Evolutionary conservation across 2,113 vertebrate species (phyloP), one percentile per base, ranked within the genome.

Genomic region (Cranoglanis bouderius): DNA sequence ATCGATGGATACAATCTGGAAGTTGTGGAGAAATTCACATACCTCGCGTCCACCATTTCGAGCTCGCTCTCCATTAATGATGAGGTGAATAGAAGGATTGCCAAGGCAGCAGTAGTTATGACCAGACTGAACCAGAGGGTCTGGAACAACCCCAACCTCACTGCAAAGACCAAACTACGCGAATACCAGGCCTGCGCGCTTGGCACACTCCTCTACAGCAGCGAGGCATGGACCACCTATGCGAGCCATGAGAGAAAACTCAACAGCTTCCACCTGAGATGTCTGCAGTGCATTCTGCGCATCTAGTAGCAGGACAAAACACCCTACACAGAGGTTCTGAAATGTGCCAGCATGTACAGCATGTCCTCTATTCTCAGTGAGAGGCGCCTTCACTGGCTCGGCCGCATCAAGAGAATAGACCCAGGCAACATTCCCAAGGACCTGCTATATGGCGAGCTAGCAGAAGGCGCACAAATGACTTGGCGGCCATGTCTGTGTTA

Each of bases 231-330:
- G 67, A 85, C 49, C 6, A 55, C 72, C 13, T 75, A 57, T 24
- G 55, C 9, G 12, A 10, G 13, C 7, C 24, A 75, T 18, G 21
- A 86, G 29, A 35, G 12, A 13, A 87, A 61, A 51, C 40, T 81
- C 14, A 87, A 51, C 10, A 78, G 14, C 46, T 78, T 80, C 18
- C 72, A 86, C n/a, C 53, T 78, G 24, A 53, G 38, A 35, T 87
- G 35, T 4, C 38, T 78, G 4, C n/a, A 38, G 5, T 19, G 32
- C 3, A 85, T 53, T 24, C 18, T 74, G 46, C 16, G 21, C 14
- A 77, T 86, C 21, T n/a, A 49, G 18, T 85, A 21, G 32, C 67
- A 85, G 32, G 43, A 74, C 46, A 40, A 21, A 72, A 5, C 35
- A 72, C 7, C 67, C n/a, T 16, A 72, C n/a, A 6, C n/a, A 9